phyloP scores from a whole-genome alignment of 2,888 invertebrate species.

The Leucophenga montana region DNA sequence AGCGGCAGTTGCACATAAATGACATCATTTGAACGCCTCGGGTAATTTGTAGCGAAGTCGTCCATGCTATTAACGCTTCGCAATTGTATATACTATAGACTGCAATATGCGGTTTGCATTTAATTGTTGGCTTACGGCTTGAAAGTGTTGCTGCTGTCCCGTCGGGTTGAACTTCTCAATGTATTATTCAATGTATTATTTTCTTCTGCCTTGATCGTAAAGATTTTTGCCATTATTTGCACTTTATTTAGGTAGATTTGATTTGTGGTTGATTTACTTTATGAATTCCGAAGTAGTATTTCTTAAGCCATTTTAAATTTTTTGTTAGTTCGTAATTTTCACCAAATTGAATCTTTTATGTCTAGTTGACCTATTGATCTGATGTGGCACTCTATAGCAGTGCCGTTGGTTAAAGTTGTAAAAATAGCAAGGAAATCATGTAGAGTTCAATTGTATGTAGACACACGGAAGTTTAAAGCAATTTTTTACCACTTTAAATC shows the following conservation, averaged over 20 bases:
- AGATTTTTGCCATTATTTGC: background rate
- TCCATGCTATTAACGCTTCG: background rate
- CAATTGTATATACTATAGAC: background rate
- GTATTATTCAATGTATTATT: too few species aligned
- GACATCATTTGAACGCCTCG: slow-evolving; percentile 5
- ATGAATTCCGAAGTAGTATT: too few species aligned
- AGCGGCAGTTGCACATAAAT: background rate
- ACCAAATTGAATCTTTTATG: background rate
- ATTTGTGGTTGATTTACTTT: too few species aligned
- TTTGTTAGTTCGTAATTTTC: background rate
- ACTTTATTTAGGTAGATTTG: too few species aligned
- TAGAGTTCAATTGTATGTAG: too few species aligned
- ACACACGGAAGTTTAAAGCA: too few species aligned
- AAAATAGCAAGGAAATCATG: too few species aligned
- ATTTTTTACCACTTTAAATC: too few species aligned
- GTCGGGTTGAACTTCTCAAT: too few species aligned
- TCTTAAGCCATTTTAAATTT: too few species aligned
- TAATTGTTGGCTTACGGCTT: slow-evolving; percentile 3
- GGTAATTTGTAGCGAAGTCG: background rate
- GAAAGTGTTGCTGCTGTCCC: background rate
- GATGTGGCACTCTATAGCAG: background rate
- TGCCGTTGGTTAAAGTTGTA: too few species aligned
- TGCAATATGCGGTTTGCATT: background rate
- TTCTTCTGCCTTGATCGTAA: background rate
- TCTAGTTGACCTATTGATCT: background rate